These are phyloP conservation scores for Crenuchus spilurus DNA, from an alignment of 2,797 vertebrate species.

Conservation along the genomic window DNA sequence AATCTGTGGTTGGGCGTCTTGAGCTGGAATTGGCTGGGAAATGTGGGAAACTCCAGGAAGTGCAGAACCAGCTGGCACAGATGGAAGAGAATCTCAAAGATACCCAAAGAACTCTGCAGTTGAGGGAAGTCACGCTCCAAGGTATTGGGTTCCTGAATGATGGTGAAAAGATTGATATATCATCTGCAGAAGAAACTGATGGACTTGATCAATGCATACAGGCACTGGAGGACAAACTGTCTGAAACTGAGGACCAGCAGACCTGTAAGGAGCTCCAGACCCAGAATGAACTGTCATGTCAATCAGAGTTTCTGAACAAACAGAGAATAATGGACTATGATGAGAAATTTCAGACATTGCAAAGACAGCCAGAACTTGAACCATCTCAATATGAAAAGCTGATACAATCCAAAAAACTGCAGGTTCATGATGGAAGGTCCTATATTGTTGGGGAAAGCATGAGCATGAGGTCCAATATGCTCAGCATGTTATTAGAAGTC, in stretches of 20 bases:
- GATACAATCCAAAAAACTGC: not conserved
- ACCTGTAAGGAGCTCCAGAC: conserved; percentile 54
- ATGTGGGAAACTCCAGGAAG: conserved; percentile 64
- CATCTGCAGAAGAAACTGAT: conserved; percentile 31
- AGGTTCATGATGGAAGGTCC: not conserved
- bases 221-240: conserved; percentile 58
- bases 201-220: conserved; percentile 57
- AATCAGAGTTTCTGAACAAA: conserved; percentile 39
- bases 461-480: conserved; percentile 50
- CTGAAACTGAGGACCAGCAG: conserved; percentile 53
- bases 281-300: conserved; percentile 53
- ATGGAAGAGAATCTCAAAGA: conserved; percentile 64
- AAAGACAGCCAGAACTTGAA: not conserved
- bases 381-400: not conserved
- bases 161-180: not conserved
- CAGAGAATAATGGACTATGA: conserved; percentile 35
- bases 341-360: conserved; percentile 39
- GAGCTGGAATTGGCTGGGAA: conserved; percentile 61
- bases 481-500: conserved; percentile 61
- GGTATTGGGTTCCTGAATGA: conserved; percentile 29
- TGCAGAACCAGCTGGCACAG: conserved; percentile 57
- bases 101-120: conserved; percentile 55
- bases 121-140: conserved; percentile 38
- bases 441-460: conserved; percentile 58
- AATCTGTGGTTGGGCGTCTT: conserved; percentile 42